Evolutionary conservation across 2,797 vertebrate species (phyloP).

Genomic region (Amblyopsis hoosieri): DNA sequence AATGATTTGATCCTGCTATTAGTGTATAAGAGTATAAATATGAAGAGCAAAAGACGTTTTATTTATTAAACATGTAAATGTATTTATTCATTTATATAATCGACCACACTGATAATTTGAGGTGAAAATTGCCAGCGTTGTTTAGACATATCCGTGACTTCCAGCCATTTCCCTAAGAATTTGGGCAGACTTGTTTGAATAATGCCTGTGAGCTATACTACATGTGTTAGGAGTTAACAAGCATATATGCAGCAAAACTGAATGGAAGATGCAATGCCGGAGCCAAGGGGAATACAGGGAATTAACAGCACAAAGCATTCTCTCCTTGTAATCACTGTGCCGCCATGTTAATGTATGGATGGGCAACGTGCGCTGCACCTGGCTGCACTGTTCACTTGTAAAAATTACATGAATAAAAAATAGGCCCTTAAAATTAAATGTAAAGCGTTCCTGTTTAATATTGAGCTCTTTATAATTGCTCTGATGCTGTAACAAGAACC

Average conservation of each 20-base stretch:
- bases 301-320: slow-evolving; percentile 2
- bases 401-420: slow-evolving; percentile 64
- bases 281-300: slow-evolving; percentile 4
- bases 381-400: slow-evolving; percentile 47
- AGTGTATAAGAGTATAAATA: slow-evolving; percentile 38
- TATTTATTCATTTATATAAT: slow-evolving; percentile 49
- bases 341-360: slow-evolving; percentile 35
- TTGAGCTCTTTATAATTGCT: slow-evolving; percentile 63
- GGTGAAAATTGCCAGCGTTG: slow-evolving; percentile 81
- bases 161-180: slow-evolving; percentile 77
- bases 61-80: slow-evolving; percentile 48
- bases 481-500: slow-evolving; percentile 56
- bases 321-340: slow-evolving; percentile 22
- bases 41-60: slow-evolving; percentile 66
- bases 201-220: slow-evolving; percentile 74
- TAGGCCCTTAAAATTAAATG: slow-evolving; percentile 46
- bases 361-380: slow-evolving; percentile 41
- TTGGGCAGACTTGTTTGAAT: slow-evolving; percentile 81
- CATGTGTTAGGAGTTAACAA: slow-evolving; percentile 85
- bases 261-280: slow-evolving; percentile 57
- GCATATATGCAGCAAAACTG: slow-evolving; percentile 76
- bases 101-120: slow-evolving; percentile 75
- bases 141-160: slow-evolving; percentile 82
- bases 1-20: slow-evolving; percentile 40
- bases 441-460: slow-evolving; percentile 47